Percentiles rank a stretch among this genome's conserved stretches.
These are phyloP conservation scores for Sclerodermus sp. DNA, from an alignment of 2,888 invertebrate genomes.

Conservation along the genomic window DNA sequence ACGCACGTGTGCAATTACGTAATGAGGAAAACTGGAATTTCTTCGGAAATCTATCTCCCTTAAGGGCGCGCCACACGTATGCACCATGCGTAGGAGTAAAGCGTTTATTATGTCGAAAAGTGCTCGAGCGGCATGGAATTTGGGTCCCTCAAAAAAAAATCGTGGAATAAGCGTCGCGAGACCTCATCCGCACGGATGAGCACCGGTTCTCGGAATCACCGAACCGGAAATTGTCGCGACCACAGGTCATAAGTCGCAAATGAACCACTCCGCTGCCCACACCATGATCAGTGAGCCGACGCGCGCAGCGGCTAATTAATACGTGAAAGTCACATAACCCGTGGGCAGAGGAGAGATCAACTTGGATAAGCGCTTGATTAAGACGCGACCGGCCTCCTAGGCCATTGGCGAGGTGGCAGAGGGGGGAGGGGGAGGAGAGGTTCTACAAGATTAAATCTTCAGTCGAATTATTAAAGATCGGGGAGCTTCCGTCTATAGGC, in stretches of 20 bases:
- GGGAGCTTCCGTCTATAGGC: constrained; percentile 21
- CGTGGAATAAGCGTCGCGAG: too few relatives aligned
- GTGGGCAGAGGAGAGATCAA: constrained; percentile 30
- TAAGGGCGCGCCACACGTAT: too few relatives aligned
- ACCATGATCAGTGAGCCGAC: constrained; percentile 15
- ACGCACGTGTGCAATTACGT: too few relatives aligned
- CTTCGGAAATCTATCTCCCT: too few relatives aligned
- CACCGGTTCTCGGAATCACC: too few relatives aligned
- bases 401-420: constrained; percentile 4
- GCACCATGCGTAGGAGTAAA: too few relatives aligned
- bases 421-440: constrained; percentile 10
- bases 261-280: constrained; percentile 23
- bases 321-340: constrained; percentile 42
- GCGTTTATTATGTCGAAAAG: too few relatives aligned
- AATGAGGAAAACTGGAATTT: too few relatives aligned
- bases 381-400: constrained; percentile 19
- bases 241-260: constrained; percentile 10
- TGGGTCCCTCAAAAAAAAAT: too few relatives aligned
- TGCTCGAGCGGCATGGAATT: too few relatives aligned
- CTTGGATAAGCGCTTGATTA: constrained; percentile 32
- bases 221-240: background rate
- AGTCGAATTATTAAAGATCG: constrained; percentile 25
- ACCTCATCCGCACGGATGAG: too few relatives aligned
- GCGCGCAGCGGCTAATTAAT: constrained; percentile 40
- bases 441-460: constrained; percentile 23